A percentile compares a stretch with the other conserved stretches of the same genome.
phyloP scores from a whole-genome alignment of 2,797 vertebrate genomes.

The Platalea minor region DNA sequence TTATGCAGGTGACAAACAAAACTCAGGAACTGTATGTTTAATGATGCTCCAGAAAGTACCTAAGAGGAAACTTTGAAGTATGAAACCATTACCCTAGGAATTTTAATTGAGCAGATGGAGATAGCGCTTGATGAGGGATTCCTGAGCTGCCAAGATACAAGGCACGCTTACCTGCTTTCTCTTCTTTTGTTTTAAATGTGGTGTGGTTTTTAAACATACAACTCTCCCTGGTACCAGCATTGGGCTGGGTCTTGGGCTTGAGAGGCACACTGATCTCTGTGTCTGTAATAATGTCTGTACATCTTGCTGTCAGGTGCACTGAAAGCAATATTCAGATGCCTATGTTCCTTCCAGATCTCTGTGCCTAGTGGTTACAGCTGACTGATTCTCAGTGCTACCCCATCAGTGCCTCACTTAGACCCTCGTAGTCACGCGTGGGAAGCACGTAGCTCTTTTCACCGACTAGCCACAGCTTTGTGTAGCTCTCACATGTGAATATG shows the following conservation, averaged over 20 bases:
- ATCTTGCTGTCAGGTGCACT: not conserved
- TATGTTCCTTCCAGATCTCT: not conserved
- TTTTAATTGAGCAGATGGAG: not conserved
- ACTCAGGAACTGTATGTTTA: not conserved
- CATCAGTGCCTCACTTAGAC: not conserved
- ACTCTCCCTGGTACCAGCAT: not conserved
- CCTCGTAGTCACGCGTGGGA: not conserved
- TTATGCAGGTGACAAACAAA: not conserved
- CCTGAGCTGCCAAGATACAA: not conserved
- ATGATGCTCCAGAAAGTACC: not conserved
- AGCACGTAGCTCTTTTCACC: not conserved
- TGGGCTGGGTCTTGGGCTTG: not conserved
- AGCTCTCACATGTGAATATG: not conserved
- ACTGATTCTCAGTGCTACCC: not conserved
- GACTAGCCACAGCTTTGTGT: not conserved
- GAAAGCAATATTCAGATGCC: not conserved
- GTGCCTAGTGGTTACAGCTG: not conserved
- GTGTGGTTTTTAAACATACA: not conserved
- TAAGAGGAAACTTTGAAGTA: not conserved
- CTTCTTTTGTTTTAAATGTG: not conserved
- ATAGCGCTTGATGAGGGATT: not conserved
- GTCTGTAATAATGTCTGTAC: not conserved
- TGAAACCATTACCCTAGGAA: not conserved
- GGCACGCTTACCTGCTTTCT: not conserved
- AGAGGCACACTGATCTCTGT: not conserved